Evolutionary conservation across 2,113 vertebrate species (phyloP).

Genomic region (Microcebus tavaratra): DNA sequence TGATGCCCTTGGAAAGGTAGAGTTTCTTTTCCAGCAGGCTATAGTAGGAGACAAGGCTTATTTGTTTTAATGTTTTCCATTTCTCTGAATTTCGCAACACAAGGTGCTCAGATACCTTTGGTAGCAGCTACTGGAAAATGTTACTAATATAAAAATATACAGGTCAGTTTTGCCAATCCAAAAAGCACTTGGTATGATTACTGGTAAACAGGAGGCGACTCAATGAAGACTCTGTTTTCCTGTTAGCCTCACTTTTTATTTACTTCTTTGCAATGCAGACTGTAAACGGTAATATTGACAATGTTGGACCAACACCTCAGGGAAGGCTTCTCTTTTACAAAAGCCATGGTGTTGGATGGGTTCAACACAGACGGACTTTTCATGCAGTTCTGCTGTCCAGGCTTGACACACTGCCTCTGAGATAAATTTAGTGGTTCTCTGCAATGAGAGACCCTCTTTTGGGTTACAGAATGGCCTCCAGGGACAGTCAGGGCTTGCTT

Average conservation of each 20-base stretch:
- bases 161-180: constrained; percentile 82
- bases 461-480: constrained; percentile 40
- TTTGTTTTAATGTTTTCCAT: constrained; percentile 78
- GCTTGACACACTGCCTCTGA: constrained; percentile 28
- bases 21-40: constrained; percentile 63
- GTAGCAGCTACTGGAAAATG: constrained; percentile 85
- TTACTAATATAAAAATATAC: constrained; percentile 80
- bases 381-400: constrained; percentile 36
- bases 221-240: constrained; percentile 80
- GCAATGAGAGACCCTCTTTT: not conserved
- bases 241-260: constrained; percentile 75
- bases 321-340: constrained; percentile 50
- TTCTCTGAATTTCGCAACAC: constrained; percentile 81
- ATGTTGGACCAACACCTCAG: constrained; percentile 26
- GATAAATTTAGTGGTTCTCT: constrained; percentile 60
- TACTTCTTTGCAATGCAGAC: constrained; percentile 61
- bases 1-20: constrained; percentile 75
- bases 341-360: not conserved
- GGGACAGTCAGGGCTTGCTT: constrained; percentile 8
- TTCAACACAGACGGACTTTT: constrained; percentile 70
- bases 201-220: constrained; percentile 79
- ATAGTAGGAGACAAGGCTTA: constrained; percentile 65
- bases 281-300: constrained; percentile 62
- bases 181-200: constrained; percentile 77
- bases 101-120: constrained; percentile 80